A percentile compares a stretch with the other conserved stretches of the same genome.
Evolutionary conservation across 1,140 invertebrate species (phyloP).

Genomic region (Diploscapter pachys): DNA sequence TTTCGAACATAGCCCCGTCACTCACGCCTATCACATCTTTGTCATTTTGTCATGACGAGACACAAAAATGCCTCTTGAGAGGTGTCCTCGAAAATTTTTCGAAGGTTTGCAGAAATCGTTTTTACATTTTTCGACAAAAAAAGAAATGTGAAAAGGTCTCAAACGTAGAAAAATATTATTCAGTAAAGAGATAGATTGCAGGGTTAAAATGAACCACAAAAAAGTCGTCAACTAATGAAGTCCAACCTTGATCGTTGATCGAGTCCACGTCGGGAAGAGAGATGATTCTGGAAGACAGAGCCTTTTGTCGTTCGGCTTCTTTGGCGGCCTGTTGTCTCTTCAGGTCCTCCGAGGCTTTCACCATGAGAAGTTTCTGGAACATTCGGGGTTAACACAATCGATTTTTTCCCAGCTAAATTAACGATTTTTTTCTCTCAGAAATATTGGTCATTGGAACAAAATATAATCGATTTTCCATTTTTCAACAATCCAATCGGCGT

Average conservation of each 20-base stretch:
- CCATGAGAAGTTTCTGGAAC: slow-evolving; percentile 81
- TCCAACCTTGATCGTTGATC: slow-evolving; percentile 37
- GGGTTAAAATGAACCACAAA: too few relatives aligned
- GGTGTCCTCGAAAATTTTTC: too few relatives aligned
- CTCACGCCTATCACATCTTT: too few relatives aligned
- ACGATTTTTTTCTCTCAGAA: neutral
- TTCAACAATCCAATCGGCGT: slow-evolving; percentile 59
- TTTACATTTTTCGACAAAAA: too few relatives aligned
- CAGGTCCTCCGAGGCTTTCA: slow-evolving; percentile 98
- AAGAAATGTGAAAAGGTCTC: too few relatives aligned
- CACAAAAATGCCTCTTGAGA: too few relatives aligned
- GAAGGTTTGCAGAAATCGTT: too few relatives aligned
- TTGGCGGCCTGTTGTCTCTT: slow-evolving; percentile 98
- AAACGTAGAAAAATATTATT: too few relatives aligned
- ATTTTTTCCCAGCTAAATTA: slow-evolving; percentile 35
- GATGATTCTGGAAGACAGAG: slow-evolving; percentile 71
- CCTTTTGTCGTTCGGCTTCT: slow-evolving; percentile 91
- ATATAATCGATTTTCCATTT: slow-evolving; percentile 4
- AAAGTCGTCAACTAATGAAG: slow-evolving; percentile 58
- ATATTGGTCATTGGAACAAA: slow-evolving; percentile 31
- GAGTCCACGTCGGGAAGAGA: slow-evolving; percentile 37
- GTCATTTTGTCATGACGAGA: too few relatives aligned
- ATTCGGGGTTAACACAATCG: slow-evolving; percentile 28
- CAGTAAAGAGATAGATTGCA: too few relatives aligned
- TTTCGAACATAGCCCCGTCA: too few relatives aligned